Evolutionary conservation across 1,140 invertebrate genomes (phyloP), one percentile per base, ranked within the genome.

Genomic region (Scaptomyza hsui): DNA sequence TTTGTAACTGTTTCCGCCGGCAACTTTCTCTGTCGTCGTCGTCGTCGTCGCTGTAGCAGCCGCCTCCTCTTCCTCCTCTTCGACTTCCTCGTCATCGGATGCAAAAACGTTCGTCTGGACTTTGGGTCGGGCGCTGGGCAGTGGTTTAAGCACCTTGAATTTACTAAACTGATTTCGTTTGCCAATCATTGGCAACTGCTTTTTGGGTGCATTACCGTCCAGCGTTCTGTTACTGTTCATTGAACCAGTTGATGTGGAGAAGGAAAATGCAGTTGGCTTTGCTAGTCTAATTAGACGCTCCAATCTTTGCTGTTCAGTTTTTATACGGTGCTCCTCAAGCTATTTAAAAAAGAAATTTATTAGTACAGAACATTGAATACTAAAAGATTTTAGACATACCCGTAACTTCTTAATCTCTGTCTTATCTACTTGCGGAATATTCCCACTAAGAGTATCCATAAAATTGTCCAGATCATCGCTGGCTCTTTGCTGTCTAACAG

Each of bases 231-330:
- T n/a, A 1, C 15, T 29, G 3, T 7, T 15, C 10, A 18, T 45
- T 3, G 24, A 18, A 44, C 41, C 4, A 24, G 24, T 35, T 15
- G 35, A 1, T 4, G 9, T 24, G 0, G 29, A 16, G 32, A 75
- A 75, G 7, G 95, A 95, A 15, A 96, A 90, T 78, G 93, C 92
- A 13, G 81, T 77, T 4, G 97, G 97, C 89, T 95, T 95, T 0
- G 96, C 95, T 53, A 98, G 93, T 72, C 97, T 95, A 0, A 96
- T 93, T 13, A 98, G 90, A 61, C 95, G 94, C 35, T 95, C 92
- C 1, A 96, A 85, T 72, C 94, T 94, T 3, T 91, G 91, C 60
- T 96, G 94, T 78, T 98, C 96, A 29, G 93, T 91, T 78, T 94
- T 94, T 1, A 97, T 89, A 60, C 94, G 94, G 32, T 94, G 92